A percentile compares a stretch with the other conserved stretches of the same genome.
phyloP scores from a whole-genome alignment of 2,888 invertebrate species.

The Gibbula magus region DNA sequence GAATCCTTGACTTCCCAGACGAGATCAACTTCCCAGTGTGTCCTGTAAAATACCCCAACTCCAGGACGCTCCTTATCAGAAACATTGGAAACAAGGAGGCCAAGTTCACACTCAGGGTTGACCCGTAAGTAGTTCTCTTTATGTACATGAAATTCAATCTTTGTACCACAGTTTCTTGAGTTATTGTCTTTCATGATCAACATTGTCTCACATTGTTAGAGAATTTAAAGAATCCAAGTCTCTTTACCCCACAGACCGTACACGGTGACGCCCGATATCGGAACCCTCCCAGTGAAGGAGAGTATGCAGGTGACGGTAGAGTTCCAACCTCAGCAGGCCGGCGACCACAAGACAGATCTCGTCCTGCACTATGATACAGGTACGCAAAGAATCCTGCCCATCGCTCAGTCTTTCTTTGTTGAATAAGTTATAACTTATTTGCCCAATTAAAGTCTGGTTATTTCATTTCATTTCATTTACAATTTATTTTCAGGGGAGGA shows the following conservation, averaged over 20 bases:
- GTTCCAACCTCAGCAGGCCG: slow-evolving; percentile 70
- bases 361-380: slow-evolving; percentile 73
- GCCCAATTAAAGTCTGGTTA: too few relatives aligned
- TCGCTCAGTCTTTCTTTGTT: too few relatives aligned
- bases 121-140: slow-evolving; percentile 75
- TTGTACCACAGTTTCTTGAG: not conserved
- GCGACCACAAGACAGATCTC: slow-evolving; percentile 68
- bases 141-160: not conserved
- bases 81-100: slow-evolving; percentile 79
- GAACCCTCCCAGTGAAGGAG: slow-evolving; percentile 70
- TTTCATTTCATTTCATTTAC: too few relatives aligned
- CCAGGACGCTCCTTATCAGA: slow-evolving; percentile 78
- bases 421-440: too few relatives aligned
- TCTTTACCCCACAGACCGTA: slow-evolving; percentile 74
- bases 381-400: too few relatives aligned
- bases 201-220: not conserved
- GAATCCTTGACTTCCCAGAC: slow-evolving; percentile 81
- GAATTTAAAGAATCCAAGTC: not conserved
- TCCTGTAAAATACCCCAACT: slow-evolving; percentile 78
- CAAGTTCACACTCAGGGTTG: slow-evolving; percentile 76
- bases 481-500: slow-evolving; percentile 68
- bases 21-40: slow-evolving; percentile 77
- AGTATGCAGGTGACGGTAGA: slow-evolving; percentile 73
- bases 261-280: slow-evolving; percentile 70
- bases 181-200: too few relatives aligned